Conservation (phyloP, 2,888 invertebrate genomes). For the Malachius bipustulatus region DNA sequence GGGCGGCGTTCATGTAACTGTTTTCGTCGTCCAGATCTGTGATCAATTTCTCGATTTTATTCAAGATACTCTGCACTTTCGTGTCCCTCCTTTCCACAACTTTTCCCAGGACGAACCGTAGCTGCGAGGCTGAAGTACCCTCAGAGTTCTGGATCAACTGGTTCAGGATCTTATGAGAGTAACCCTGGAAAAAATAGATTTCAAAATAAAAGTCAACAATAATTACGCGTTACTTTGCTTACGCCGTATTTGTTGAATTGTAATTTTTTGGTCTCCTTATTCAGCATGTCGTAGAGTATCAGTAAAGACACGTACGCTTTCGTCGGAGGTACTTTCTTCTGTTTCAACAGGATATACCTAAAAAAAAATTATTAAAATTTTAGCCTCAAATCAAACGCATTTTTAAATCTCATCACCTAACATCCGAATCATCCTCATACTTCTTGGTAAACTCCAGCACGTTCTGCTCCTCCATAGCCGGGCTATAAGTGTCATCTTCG, state of each 20-base stretch:
- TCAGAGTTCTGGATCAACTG: conserved; percentile 42
- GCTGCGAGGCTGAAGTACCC: conserved; percentile 47
- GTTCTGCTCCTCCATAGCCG: conserved; percentile 20
- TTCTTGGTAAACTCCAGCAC: conserved; percentile 27
- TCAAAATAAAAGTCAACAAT: too few relatives aligned
- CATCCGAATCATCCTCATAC: conserved; percentile 31
- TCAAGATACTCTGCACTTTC: conserved; percentile 46
- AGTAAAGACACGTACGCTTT: conserved; percentile 47
- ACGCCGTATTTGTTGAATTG: conserved; percentile 49
- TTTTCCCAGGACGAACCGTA: conserved; percentile 44
- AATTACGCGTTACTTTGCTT: too few relatives aligned
- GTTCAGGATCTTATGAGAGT: conserved; percentile 45
- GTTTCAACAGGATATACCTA: conserved; percentile 24
- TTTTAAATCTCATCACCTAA: too few relatives aligned
- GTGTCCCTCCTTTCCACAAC: conserved; percentile 47
- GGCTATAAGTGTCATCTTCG: conserved; percentile 17
- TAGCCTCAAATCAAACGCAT: too few relatives aligned
- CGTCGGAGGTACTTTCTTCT: conserved; percentile 44
- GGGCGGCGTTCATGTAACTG: conserved; percentile 44
- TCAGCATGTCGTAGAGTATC: conserved; percentile 50
- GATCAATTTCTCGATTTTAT: conserved; percentile 43
- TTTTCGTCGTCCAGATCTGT: conserved; percentile 44
- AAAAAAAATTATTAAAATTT: too few relatives aligned
- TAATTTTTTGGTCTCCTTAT: conserved; percentile 53
- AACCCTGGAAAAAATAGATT: too few relatives aligned